A percentile compares a stretch with the other conserved stretches of the same genome.
Conservation (phyloP, 2,888 invertebrate genomes). For the Halictus ligatus region DNA sequence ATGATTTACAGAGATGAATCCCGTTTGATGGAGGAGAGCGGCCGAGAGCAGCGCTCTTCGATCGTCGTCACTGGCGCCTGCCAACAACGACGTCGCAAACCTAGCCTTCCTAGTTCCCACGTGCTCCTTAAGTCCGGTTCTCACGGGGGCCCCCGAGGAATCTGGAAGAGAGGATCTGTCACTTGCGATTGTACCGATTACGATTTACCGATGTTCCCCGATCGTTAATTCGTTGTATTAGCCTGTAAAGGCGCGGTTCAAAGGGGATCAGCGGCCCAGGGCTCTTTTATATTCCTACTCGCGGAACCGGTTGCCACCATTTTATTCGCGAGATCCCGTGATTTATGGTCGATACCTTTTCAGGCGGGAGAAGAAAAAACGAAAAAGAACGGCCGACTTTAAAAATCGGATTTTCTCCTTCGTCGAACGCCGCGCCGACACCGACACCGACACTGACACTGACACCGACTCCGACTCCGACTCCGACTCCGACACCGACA, state of each 20-base stretch:
- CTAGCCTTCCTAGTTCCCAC: conserved; percentile 63
- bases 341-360: conserved; percentile 38
- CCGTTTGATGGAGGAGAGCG: conserved; percentile 60
- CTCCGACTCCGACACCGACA: background rate
- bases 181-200: conserved; percentile 26
- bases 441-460: background rate
- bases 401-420: conserved; percentile 8
- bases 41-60: conserved; percentile 18
- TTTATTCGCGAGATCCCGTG: conserved; percentile 40
- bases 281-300: background rate
- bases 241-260: conserved; percentile 3
- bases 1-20: conserved; percentile 68
- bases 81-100: conserved; percentile 27
- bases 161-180: conserved; percentile 44
- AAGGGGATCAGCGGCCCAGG: conserved; percentile 17
- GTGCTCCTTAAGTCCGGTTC: conserved; percentile 63
- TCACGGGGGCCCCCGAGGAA: conserved; percentile 52
- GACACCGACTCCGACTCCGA: background rate
- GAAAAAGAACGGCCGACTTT: background rate
- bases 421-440: background rate
- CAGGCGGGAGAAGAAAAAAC: background rate
- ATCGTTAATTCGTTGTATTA: conserved; percentile 44
- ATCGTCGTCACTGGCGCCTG: conserved; percentile 53
- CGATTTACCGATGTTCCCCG: conserved; percentile 35
- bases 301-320: conserved; percentile 35